A percentile compares a stretch with the other conserved stretches of the same genome.
Conservation (phyloP, 2,797 vertebrate species). For the Rhinatrema bivittatum region DNA sequence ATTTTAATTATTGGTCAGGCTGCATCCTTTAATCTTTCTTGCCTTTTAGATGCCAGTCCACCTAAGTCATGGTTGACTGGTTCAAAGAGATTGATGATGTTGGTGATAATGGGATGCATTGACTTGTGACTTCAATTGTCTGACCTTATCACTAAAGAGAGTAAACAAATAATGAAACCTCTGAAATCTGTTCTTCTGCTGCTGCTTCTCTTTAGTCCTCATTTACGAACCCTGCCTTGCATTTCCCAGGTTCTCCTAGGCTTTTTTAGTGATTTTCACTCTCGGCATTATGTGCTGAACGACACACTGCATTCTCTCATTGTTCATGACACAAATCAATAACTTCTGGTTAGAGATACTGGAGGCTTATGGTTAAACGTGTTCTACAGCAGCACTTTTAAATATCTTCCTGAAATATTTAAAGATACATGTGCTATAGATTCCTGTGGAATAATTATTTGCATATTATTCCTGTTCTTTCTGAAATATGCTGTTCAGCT, state of each 20-base stretch:
- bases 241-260: neutral
- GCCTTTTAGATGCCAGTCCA: conserved; percentile 26
- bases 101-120: conserved; percentile 45
- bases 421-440: too few relatives aligned
- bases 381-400: too few relatives aligned
- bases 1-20: conserved; percentile 22
- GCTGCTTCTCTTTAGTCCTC: neutral
- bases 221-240: neutral
- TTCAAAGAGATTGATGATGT: conserved; percentile 38
- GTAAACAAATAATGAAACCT: conserved; percentile 30
- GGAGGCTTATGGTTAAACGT: too few relatives aligned
- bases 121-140: conserved; percentile 47
- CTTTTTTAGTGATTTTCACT: conserved; percentile 8
- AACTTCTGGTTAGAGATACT: conserved; percentile 12
- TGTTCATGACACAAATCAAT: neutral
- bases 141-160: conserved; percentile 37
- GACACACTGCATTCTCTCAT: conserved; percentile 5
- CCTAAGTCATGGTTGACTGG: conserved; percentile 35
- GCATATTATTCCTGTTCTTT: too few relatives aligned
- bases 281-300: conserved; percentile 3
- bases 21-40: conserved; percentile 1
- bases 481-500: too few relatives aligned
- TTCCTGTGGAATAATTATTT: too few relatives aligned
- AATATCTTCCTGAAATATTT: too few relatives aligned
- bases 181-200: neutral